phyloP scores from a whole-genome alignment of 1,140 invertebrate species.

The Magallana angulata region DNA sequence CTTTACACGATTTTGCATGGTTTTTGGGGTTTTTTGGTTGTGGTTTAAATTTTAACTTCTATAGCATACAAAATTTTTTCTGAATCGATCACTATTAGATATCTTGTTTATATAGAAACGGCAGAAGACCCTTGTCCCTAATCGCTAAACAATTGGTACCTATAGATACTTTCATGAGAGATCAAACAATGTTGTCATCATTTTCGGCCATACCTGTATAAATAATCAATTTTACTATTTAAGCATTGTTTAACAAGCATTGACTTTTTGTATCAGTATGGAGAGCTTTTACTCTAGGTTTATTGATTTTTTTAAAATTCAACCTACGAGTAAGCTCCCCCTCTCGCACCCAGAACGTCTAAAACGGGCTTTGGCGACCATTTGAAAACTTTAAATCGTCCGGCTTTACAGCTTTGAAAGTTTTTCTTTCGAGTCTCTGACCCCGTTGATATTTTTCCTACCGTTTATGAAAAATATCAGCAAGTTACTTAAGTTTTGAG shows the following conservation, averaged over 20 bases:
- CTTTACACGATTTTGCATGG: too few species aligned
- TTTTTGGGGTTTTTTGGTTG: too few species aligned
- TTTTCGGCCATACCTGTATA: background rate
- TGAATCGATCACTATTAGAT: background rate
- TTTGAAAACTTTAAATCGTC: slow-evolving; percentile 5
- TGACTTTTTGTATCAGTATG: background rate
- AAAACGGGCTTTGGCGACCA: background rate
- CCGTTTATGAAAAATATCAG: background rate
- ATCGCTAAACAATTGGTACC: background rate
- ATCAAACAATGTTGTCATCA: slow-evolving; percentile 1
- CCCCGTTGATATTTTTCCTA: background rate
- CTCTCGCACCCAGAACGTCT: background rate
- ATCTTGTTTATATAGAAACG: slow-evolving; percentile 1
- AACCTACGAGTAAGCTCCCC: background rate
- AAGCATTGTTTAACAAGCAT: slow-evolving; percentile 28
- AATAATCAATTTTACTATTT: slow-evolving; percentile 21
- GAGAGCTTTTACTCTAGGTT: background rate
- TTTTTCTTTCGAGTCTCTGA: background rate
- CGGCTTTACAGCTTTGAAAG: background rate
- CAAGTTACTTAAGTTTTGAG: background rate
- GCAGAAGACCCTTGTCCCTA: background rate
- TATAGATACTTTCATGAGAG: slow-evolving; percentile 17
- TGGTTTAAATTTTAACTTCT: too few species aligned
- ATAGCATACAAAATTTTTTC: too few species aligned
- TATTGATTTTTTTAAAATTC: background rate